Conservation (phyloP, 2,113 vertebrate genomes). For the Gadus macrocephalus region DNA sequence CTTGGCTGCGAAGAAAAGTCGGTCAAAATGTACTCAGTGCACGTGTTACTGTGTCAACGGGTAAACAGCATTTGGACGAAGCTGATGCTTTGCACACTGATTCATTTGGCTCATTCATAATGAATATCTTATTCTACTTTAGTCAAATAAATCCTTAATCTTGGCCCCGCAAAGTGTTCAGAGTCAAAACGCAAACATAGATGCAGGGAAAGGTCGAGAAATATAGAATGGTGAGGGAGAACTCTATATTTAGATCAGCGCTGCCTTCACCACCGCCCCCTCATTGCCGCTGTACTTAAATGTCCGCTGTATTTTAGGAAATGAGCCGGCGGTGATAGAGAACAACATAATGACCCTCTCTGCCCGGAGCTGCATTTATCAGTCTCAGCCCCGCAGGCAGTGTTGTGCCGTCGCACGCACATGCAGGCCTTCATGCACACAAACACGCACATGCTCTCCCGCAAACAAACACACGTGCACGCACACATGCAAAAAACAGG, state of each 20-base stretch:
- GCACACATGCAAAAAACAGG: slow-evolving; percentile 23
- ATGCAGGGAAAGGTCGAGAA: no score
- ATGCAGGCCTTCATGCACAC: slow-evolving; percentile 21
- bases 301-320: slow-evolving; percentile 69
- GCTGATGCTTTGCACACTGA: neutral
- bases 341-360: slow-evolving; percentile 69
- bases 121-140: neutral
- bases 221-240: neutral
- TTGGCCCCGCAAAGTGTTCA: neutral
- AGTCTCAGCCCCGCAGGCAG: slow-evolving; percentile 58
- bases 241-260: slow-evolving; percentile 57
- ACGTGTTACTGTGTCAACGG: neutral
- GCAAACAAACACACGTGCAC: slow-evolving; percentile 13
- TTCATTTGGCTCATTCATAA: slow-evolving; percentile 43
- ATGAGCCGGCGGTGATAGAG: slow-evolving; percentile 61
- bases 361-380: slow-evolving; percentile 62
- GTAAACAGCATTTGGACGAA: no score
- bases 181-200: no score
- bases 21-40: neutral
- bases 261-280: neutral
- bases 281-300: slow-evolving; percentile 51
- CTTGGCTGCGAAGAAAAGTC: no score
- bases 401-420: no score
- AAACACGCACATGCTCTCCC: slow-evolving; percentile 27
- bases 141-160: neutral